Evolutionary conservation across 2,113 vertebrate species (phyloP).

Genomic region (Aplodontia rufa): DNA sequence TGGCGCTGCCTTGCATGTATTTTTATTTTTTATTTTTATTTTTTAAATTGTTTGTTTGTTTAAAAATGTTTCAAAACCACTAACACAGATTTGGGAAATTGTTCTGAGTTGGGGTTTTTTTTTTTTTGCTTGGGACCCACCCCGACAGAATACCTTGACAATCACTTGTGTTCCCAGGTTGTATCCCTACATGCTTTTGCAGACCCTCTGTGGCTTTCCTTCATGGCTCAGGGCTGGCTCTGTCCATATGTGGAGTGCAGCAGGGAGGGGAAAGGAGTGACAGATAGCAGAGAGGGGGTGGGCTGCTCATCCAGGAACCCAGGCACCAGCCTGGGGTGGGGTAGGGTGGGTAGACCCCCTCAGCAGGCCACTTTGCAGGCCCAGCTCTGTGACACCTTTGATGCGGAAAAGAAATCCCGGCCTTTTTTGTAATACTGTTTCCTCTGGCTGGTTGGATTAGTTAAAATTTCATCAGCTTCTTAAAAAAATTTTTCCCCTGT

Average conservation of each 20-base stretch:
- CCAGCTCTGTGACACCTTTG: background rate
- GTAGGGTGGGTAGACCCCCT: rapidly evolving
- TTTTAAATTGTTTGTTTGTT: background rate
- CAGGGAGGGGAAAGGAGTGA: background rate
- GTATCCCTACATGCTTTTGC: background rate
- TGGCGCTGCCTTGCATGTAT: background rate
- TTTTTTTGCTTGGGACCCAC: background rate
- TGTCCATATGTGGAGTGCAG: background rate
- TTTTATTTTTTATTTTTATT: background rate
- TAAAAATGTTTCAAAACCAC: background rate
- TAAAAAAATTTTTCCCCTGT: constrained; percentile 3
- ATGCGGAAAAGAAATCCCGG: constrained; percentile 29
- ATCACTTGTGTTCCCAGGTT: background rate
- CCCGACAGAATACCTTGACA: background rate
- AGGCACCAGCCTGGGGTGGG: too few species aligned
- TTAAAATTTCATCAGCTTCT: constrained; percentile 75
- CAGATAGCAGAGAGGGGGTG: background rate
- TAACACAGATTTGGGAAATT: background rate
- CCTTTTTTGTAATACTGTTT: constrained; percentile 73
- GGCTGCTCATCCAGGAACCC: background rate
- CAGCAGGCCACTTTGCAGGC: background rate
- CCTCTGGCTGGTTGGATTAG: constrained; percentile 69
- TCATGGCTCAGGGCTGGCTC: background rate
- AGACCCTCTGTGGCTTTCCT: background rate
- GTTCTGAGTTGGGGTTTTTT: background rate